Conservation (phyloP, 1,140 invertebrate genomes). For the Notospermus geniculatus region DNA sequence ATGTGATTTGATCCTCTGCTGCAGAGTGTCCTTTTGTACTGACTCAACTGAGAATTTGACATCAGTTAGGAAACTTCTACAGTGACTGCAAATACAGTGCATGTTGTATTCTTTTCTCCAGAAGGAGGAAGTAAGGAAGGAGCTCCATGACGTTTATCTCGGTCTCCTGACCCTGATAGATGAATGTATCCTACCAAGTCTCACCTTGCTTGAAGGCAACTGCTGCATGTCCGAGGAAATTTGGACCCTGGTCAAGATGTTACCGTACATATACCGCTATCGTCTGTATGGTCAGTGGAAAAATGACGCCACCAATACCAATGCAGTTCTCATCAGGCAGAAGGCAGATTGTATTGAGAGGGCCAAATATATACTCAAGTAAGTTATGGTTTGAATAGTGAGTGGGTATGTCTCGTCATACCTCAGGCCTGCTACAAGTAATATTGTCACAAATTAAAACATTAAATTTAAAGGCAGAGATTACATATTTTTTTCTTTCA, state of each 20-base stretch:
- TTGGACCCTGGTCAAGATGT: constrained; percentile 87
- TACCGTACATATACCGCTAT: constrained; percentile 89
- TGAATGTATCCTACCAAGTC: constrained; percentile 79
- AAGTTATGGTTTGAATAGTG: constrained; percentile 24
- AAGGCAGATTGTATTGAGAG: constrained; percentile 83
- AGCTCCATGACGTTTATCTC: constrained; percentile 33
- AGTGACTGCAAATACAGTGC: too few species aligned
- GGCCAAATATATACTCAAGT: constrained; percentile 95
- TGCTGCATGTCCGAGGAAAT: constrained; percentile 94
- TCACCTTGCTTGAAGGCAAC: constrained; percentile 90
- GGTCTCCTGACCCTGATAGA: constrained; percentile 85
- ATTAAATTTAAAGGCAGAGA: too few species aligned
- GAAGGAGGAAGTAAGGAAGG: constrained; percentile 36
- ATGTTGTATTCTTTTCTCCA: constrained; percentile 17
- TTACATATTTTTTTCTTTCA: constrained; percentile 40
- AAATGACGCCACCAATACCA: constrained; percentile 77
- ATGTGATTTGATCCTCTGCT: too few species aligned
- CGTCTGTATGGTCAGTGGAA: constrained; percentile 93
- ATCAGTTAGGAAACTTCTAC: too few species aligned
- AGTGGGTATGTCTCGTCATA: too few species aligned
- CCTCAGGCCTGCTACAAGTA: too few species aligned
- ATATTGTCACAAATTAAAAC: too few species aligned
- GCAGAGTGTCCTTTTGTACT: too few species aligned
- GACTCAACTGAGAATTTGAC: too few species aligned
- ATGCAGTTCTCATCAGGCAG: constrained; percentile 78